Evolutionary conservation across 2,113 vertebrate species (phyloP), one percentile per base, ranked within the genome.

Genomic region (Oncorhynchus masou): DNA sequence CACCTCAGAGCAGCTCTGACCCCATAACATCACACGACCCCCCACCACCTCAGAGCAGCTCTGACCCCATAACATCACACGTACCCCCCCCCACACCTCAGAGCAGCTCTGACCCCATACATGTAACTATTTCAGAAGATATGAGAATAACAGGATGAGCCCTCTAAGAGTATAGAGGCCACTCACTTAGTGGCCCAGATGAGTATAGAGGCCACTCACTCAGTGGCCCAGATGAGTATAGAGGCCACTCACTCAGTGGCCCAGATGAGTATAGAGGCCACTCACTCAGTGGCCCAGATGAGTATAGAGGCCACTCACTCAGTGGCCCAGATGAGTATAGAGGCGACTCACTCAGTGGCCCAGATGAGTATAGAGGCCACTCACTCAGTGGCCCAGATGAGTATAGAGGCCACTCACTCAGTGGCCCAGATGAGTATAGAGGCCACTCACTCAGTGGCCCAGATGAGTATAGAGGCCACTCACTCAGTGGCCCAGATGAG

Each of bases 1-100:
- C 3, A 1, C 29, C 29, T 4, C 81, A 75, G 29, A 83, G 83
- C 72, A 72, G 82, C 72, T 72, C 64, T 57, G 64, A 74, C 39
- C 29, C 29, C 29, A 29, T 29, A 27, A 27, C 25, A 29, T 29
- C 29, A 29, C n/a, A n/a, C n/a, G n/a, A n/a, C n/a, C n/a, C n/a
- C n/a, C n/a, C n/a, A n/a, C n/a, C n/a, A n/a, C n/a, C n/a, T n/a
- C n/a, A n/a, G n/a, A n/a, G n/a, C n/a, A 25, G 24, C 24, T 25
- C 24, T 25, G 24, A 25, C 24, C 24, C 24, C 24, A 25, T 25
- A 25, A 25, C 24, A 25, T 25, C 24, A 25, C 24, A 25, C 24
- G 24, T 25, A 25, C 24, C 24, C 1, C 24, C 27, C 27, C 27
- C 27, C 3, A n/a, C 3, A 1, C 29, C 29, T 4, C 81, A 75